phyloP scores from a whole-genome alignment of 2,888 invertebrate genomes.

The Oscheius sp. region DNA sequence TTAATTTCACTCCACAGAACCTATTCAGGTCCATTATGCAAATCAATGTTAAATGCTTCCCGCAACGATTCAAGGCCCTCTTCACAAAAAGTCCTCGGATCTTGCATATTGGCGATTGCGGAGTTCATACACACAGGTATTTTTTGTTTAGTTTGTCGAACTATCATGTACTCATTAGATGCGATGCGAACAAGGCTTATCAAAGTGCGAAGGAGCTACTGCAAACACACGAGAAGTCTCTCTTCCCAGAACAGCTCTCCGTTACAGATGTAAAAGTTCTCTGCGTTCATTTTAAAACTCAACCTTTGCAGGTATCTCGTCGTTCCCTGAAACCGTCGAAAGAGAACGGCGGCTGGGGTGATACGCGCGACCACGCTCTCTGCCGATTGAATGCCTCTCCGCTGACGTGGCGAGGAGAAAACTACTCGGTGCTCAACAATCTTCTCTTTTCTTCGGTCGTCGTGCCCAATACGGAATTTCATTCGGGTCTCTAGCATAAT shows the following conservation, averaged over 20 bases:
- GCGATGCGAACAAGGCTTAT: slow-evolving; percentile 51
- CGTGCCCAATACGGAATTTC: slow-evolving; percentile 24
- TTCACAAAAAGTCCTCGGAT: slow-evolving; percentile 88
- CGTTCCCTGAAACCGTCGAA: slow-evolving; percentile 72
- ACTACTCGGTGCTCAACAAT: slow-evolving; percentile 7
- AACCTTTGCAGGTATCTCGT: slow-evolving; percentile 55
- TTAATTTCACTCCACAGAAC: not conserved
- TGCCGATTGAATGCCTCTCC: slow-evolving; percentile 76
- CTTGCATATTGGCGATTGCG: slow-evolving; percentile 99
- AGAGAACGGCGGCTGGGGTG: slow-evolving; percentile 96
- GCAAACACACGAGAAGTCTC: slow-evolving; percentile 73
- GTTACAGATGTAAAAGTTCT: slow-evolving; percentile 50
- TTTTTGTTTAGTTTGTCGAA: too few relatives aligned
- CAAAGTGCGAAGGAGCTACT: slow-evolving; percentile 67
- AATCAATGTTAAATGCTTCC: slow-evolving; percentile 69
- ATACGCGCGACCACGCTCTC: slow-evolving; percentile 85
- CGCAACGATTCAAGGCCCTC: slow-evolving; percentile 81
- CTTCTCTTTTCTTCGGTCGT: slow-evolving; percentile 20
- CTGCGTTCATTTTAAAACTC: not conserved
- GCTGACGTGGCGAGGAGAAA: slow-evolving; percentile 22
- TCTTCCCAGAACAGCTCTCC: slow-evolving; percentile 75
- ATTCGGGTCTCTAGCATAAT: slow-evolving; percentile 7
- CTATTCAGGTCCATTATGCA: slow-evolving; percentile 15
- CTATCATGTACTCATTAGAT: slow-evolving; percentile 39
- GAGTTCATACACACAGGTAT: slow-evolving; percentile 74